Evolutionary conservation across 2,113 vertebrate genomes (phyloP), one percentile per base, ranked within the genome.

Genomic region (Protomyctophum bolini): DNA sequence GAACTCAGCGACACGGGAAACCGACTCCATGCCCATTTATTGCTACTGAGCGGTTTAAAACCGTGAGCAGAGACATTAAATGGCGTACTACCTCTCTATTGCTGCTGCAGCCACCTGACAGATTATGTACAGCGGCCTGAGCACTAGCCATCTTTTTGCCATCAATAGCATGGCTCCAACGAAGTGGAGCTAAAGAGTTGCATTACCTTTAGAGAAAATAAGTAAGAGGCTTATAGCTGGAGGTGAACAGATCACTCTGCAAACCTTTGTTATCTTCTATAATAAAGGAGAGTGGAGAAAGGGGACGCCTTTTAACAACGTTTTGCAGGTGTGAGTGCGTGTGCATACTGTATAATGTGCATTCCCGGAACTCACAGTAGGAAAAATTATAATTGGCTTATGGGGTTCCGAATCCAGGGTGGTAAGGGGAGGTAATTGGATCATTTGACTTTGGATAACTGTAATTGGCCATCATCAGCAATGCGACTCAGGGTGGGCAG

Each of bases 401-500:
- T 78, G 51, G 61, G n/a, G 64, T 70, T 56, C 52, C 66, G 54
- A 54, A 75, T 75, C 58, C 41, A 68, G 57, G 65, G 51, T 50
- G 58, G 46, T 46, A 33, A 71, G 50, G 48, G 10, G 70, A 75
- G 49, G 48, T 81, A 79, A 83, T 73, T 82, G 76, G 76, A 77
- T 70, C 52, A 79, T 75, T 46, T 73, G 72, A 82, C 72, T 82
- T 75, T 77, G 76, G 75, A 84, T 69, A 68, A 57, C 52, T 70
- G 77, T 79, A 84, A 85, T 85, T 79, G 73, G 73, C 76, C 68
- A 72, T 51, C 69, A 82, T 83, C 71, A 71, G 57, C 70, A 61
- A 46, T 57, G 68, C 68, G 51, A 73, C 72, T 62, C 60, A 11
- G 45, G 66, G 58, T 10, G 1, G 33, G 58, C 15, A 9, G 63